Conservation (phyloP, 2,113 vertebrate genomes). For the Periophthalmodon schlosseri region DNA sequence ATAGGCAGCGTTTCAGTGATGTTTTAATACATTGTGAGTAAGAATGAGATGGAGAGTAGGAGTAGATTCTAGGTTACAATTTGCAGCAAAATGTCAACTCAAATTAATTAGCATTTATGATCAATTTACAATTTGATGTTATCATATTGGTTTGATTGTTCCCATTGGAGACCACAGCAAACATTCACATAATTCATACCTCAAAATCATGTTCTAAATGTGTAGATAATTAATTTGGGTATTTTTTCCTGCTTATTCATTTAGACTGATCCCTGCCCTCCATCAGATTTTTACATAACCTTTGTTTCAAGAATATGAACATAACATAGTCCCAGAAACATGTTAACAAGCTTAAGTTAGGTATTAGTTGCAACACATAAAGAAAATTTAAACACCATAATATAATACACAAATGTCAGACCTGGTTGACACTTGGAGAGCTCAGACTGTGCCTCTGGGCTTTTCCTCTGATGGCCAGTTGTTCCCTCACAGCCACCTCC, state of each 20-base stretch:
- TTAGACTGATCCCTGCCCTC: background rate
- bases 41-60: background rate
- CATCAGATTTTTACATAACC: background rate
- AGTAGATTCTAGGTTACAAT: background rate
- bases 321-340: background rate
- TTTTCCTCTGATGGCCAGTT: conserved; percentile 86
- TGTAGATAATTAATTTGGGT: no score
- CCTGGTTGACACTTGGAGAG: conserved; percentile 87
- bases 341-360: background rate
- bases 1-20: background rate
- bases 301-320: background rate
- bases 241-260: background rate
- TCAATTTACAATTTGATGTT: no score
- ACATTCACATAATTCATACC: no score
- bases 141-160: no score
- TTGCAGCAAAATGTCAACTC: background rate
- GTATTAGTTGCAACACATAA: background rate
- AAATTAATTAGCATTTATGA: no score
- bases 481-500: conserved; percentile 94
- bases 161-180: no score
- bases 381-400: background rate
- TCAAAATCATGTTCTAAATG: no score
- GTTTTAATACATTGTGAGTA: background rate
- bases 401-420: conserved; percentile 56
- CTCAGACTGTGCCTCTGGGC: conserved; percentile 84